Base-by-base conservation (phyloP, 2,113 vertebrate species). In the Oxygymnocypris stewartii region DNA sequence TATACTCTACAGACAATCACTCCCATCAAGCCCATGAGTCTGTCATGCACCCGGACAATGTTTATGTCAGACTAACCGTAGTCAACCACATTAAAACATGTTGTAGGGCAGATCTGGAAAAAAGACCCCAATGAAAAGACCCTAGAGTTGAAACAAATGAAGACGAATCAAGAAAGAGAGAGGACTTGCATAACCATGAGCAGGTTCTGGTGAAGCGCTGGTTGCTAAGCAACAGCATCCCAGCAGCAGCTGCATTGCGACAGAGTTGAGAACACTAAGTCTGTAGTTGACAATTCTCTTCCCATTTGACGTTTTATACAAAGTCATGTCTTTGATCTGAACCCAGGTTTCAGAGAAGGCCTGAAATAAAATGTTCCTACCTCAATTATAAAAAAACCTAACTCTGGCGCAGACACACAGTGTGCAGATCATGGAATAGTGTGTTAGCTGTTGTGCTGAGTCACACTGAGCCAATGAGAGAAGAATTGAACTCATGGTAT, bases 211-310 rank as follows among this genome's bases (percentile, higher is more conserved):
- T 63, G 37, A 88, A 83, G 87, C 84, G 40, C 44, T n/a, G 89
- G 87, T 90, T 91, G 84, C 88, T 85, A 89, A 35, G 88, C 85
- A 84, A 90, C 89, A 57, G 73, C 86, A 90, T 89, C 85, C 78
- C 6, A 79, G 87, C 85, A 86, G 86, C 88, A 89, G 88, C 88
- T 90, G 89, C 89, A 90, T 89, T 90, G 89, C 89, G 84, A 89
- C 89, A 90, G 86, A 86, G 86, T 84, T 85, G 87, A 71, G 69
- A 88, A 87, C 42, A 85, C 79, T 67, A 54, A 82, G 76, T 71
- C 59, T 84, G 49, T 78, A 85, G 88, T 82, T 86, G 84, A 89
- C 86, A 84, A 44, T 49, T 82, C 31, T 65, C 69, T 79, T 28
- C 67, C 71, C 51, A 18, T 42, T 16, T 80, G 89, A 74, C 79